Conservation (phyloP, 2,888 invertebrate species). For the Mayetiola destructor region DNA sequence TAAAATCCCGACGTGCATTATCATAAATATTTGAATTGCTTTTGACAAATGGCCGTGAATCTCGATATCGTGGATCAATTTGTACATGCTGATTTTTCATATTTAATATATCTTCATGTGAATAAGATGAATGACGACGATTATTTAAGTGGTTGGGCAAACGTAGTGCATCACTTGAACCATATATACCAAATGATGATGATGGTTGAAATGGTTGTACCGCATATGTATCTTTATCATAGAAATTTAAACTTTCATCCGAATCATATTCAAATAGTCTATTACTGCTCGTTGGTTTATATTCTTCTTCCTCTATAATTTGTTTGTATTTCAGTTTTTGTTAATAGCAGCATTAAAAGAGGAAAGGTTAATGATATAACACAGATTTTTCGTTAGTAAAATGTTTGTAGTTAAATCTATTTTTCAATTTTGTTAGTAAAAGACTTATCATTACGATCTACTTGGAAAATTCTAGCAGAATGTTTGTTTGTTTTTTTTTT, state of each 20-base stretch:
- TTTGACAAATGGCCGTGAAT: slow-evolving; percentile 31
- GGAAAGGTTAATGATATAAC: background rate
- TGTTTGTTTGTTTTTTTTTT: background rate
- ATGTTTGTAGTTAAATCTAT: background rate
- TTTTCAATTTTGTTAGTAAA: background rate
- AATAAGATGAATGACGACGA: slow-evolving; percentile 29
- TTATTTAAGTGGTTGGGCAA: slow-evolving; percentile 17
- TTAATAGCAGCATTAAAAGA: slow-evolving; percentile 7
- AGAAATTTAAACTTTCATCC: slow-evolving; percentile 32
- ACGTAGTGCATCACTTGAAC: background rate
- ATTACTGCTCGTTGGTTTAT: background rate
- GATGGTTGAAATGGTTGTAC: slow-evolving; percentile 21
- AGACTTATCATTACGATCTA: too few relatives aligned
- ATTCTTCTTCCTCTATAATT: slow-evolving; percentile 6
- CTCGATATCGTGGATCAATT: slow-evolving; percentile 34
- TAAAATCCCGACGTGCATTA: slow-evolving; percentile 7
- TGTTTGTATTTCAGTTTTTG: background rate
- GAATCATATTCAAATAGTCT: slow-evolving; percentile 27
- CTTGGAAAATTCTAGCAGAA: background rate
- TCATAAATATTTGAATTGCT: slow-evolving; percentile 27
- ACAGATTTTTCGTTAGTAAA: background rate
- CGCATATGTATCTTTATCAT: slow-evolving; percentile 23
- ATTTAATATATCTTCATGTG: slow-evolving; percentile 28
- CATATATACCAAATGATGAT: background rate
- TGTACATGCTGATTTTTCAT: slow-evolving; percentile 30